phyloP scores from a whole-genome alignment of 2,113 vertebrate genomes.

The Naja naja region DNA sequence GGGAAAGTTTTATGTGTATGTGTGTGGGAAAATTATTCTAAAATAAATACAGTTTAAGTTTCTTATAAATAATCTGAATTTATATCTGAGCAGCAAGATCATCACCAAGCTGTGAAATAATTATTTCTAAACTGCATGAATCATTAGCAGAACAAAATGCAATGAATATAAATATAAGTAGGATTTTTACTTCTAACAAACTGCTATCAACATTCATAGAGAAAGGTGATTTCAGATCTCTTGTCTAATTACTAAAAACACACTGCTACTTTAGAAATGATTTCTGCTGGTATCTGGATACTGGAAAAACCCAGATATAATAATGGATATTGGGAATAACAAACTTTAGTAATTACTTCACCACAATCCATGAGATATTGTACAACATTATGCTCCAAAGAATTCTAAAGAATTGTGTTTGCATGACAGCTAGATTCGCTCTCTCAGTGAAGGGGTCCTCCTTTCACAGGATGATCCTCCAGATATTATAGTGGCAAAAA shows the following conservation, averaged over 20 bases:
- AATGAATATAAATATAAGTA: background rate
- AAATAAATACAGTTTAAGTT: background rate
- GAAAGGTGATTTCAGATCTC: background rate
- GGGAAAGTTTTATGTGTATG: background rate
- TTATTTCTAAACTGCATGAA: background rate
- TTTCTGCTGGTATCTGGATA: conserved; percentile 32
- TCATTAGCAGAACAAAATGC: background rate
- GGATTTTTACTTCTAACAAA: background rate
- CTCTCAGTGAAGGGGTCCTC: conserved; percentile 5
- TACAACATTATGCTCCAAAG: background rate
- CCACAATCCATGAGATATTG: background rate
- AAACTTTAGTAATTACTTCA: conserved; percentile 3
- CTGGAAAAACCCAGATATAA: background rate
- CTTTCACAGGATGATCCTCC: background rate
- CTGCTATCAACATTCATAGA: background rate
- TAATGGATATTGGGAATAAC: background rate
- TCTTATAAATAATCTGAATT: background rate
- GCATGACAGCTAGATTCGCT: conserved; percentile 9
- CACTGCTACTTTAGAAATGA: conserved; percentile 21
- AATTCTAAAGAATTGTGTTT: background rate
- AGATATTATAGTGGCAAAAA: conserved; percentile 33
- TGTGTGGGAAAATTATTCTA: background rate
- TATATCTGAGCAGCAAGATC: background rate
- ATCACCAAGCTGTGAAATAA: background rate
- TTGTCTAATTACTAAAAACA: background rate